Percentiles rank a stretch among this genome's conserved stretches.
These are phyloP conservation scores for Drosophila falleni DNA, from an alignment of 2,888 invertebrate species.

Conservation along the genomic window DNA sequence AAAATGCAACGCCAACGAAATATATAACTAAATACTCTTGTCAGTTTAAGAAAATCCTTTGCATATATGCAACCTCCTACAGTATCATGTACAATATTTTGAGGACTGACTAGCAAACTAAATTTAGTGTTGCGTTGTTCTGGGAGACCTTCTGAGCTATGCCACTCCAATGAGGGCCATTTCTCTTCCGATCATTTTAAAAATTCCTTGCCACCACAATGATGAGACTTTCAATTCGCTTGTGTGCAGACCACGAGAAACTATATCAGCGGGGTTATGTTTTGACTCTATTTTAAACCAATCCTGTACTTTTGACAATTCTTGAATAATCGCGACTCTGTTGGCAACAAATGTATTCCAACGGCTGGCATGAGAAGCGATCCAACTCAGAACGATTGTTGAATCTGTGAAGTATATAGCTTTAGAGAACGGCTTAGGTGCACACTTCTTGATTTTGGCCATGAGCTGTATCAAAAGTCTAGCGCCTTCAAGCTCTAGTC, in stretches of 20 bases:
- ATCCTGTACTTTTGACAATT: background rate
- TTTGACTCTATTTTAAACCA: conserved; percentile 1
- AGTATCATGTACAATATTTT: background rate
- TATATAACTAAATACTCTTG: background rate
- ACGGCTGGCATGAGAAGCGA: conserved; percentile 1
- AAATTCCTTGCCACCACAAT: background rate
- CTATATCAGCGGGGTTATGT: background rate
- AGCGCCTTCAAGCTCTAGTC: background rate
- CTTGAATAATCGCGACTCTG: background rate
- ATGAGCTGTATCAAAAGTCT: background rate
- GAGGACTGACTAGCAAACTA: conserved; percentile 1
- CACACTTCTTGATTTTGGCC: background rate
- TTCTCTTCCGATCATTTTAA: background rate
- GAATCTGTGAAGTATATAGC: background rate
- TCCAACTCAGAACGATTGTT: background rate
- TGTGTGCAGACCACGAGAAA: background rate
- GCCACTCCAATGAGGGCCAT: conserved; percentile 1
- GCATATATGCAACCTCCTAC: background rate
- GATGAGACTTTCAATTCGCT: background rate
- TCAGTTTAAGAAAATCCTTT: background rate
- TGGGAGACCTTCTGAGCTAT: background rate
- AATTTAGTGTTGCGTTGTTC: background rate
- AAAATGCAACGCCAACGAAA: background rate
- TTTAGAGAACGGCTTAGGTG: background rate
- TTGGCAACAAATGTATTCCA: background rate